Evolutionary conservation across 1,140 invertebrate genomes (phyloP), one percentile per base, ranked within the genome.

Genomic region (Papilio aristodemus): DNA sequence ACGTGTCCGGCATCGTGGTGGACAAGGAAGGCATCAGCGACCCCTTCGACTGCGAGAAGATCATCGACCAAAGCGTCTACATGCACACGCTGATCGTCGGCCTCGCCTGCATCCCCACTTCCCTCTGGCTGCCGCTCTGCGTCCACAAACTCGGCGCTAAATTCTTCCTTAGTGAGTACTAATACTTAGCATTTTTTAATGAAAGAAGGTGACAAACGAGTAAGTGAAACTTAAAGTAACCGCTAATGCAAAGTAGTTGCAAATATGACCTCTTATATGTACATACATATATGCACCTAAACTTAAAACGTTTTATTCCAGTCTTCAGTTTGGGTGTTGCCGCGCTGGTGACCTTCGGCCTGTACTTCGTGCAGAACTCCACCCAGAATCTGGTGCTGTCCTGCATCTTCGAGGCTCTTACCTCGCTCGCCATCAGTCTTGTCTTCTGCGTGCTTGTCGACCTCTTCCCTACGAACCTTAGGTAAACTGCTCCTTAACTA

Each of bases 391-490:
- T 96, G 73, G 91, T 95, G 17, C 89, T 96, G 13, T 95, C 95
- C 0, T 95, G 95, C 77, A 93, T 95, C 46, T 96, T 96, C 87
- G 95, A 95, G 90, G 95, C 95, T 0, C 87, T 95, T 13, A 95
- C 95, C 9, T 95, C 95, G 32, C 91, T 96, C 58, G 95, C 94
- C 71, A 95, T 96, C 79, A 95, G 94, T 85, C 92, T 95, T 64
- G 93, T 96, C 36, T 95, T 95, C 85, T 95, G 95, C 79, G 94
- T 95, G 13, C 93, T 96, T 77, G 95, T 95, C 64, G 95, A 96
- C 84, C 89, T 96, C 74, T 96, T 95, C 89, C 95, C 95, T 73
- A 96, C 95, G 57, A 95, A 96, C 92, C 92, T 96, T 76, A 95
- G 95, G 95, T 95, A 87, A 59, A 14, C 14, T 41, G 25, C 54